Conservation (phyloP, 2,888 invertebrate genomes). For the Branchellion lobata region DNA sequence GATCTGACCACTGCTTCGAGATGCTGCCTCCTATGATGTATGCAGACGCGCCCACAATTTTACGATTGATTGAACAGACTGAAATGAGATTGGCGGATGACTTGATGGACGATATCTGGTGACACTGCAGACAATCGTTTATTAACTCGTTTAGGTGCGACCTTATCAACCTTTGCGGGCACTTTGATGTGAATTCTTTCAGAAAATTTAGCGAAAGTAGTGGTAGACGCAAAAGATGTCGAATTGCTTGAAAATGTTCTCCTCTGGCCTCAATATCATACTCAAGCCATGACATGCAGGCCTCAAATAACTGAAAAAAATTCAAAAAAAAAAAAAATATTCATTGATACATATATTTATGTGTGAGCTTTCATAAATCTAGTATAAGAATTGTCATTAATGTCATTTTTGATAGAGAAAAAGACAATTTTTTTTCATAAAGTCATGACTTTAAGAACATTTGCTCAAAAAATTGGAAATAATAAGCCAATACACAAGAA, state of each 20-base stretch:
- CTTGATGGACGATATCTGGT: conserved; percentile 1
- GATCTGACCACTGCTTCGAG: conserved; percentile 7
- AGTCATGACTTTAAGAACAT: background rate
- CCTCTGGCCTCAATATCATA: background rate
- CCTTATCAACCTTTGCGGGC: background rate
- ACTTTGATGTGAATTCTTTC: background rate
- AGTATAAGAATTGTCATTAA: no score
- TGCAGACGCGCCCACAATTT: conserved; percentile 10
- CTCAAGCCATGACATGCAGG: conserved; percentile 13
- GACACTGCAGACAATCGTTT: background rate
- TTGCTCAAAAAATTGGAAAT: background rate
- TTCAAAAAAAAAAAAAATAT: no score
- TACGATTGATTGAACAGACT: background rate
- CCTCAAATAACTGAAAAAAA: conserved; percentile 36
- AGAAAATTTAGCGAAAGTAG: conserved; percentile 22
- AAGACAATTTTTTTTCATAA: no score
- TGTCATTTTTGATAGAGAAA: no score
- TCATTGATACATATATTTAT: no score
- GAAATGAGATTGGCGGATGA: background rate
- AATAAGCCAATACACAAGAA: background rate
- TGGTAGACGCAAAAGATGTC: conserved; percentile 1
- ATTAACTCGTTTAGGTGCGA: background rate
- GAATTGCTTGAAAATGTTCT: background rate
- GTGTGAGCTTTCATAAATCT: no score
- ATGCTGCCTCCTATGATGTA: conserved; percentile 21